These are phyloP conservation scores for Phanerotoma sp. DNA, from an alignment of 2,888 invertebrate genomes.

Conservation along the genomic window DNA sequence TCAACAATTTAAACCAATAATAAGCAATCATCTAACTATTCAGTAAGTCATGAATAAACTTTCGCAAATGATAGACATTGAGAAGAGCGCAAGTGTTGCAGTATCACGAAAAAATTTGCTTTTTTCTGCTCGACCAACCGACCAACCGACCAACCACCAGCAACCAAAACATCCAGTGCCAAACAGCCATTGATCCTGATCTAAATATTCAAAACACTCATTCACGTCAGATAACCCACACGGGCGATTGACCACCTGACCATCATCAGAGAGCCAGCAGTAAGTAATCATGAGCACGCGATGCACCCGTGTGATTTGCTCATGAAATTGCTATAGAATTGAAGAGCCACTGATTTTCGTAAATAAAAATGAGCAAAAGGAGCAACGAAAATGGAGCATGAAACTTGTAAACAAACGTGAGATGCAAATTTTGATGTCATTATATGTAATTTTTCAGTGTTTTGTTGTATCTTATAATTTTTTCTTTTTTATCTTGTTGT, in stretches of 20 bases:
- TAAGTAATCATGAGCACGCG: conserved; percentile 51
- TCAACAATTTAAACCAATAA: too few species aligned
- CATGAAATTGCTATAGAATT: conserved; percentile 1
- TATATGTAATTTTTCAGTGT: not conserved
- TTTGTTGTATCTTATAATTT: not conserved
- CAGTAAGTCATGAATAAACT: too few species aligned
- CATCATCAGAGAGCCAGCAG: conserved; percentile 40
- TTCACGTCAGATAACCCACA: too few species aligned
- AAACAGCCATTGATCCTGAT: not conserved
- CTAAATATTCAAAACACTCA: conserved; percentile 1
- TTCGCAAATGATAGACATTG: too few species aligned
- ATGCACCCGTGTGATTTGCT: conserved; percentile 25
- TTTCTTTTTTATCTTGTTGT: not conserved
- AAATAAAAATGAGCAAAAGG: too few species aligned
- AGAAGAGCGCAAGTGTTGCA: too few species aligned
- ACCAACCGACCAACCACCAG: too few species aligned
- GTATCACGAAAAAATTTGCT: too few species aligned
- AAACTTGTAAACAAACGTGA: conserved; percentile 10
- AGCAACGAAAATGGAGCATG: not conserved
- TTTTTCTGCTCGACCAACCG: too few species aligned
- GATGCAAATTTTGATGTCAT: conserved; percentile 10
- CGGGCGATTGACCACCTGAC: conserved; percentile 44
- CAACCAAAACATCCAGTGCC: too few species aligned
- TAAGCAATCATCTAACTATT: too few species aligned
- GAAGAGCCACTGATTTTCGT: not conserved